Conservation (phyloP, 2,888 invertebrate species). For the Ypsolopha sequella region DNA sequence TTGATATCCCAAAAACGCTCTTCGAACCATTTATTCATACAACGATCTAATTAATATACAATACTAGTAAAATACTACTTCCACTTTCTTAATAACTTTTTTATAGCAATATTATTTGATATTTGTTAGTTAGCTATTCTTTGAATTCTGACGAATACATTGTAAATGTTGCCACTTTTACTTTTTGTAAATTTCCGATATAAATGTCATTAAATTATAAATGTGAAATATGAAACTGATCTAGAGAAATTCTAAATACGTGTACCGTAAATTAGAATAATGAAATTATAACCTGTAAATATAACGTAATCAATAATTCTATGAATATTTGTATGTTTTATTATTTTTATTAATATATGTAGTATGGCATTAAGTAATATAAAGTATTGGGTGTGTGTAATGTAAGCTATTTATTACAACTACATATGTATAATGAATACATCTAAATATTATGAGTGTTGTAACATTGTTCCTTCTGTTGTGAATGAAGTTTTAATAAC, state of each 20-base stretch:
- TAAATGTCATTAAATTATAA: background rate
- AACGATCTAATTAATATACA: too few relatives aligned
- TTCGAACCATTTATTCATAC: too few relatives aligned
- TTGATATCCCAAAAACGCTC: too few relatives aligned
- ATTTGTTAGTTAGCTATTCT: too few relatives aligned
- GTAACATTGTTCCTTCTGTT: slow-evolving; percentile 56
- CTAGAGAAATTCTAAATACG: slow-evolving; percentile 48
- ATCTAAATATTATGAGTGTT: slow-evolving; percentile 38
- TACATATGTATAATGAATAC: slow-evolving; percentile 27
- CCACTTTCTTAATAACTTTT: too few relatives aligned
- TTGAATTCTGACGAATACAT: too few relatives aligned
- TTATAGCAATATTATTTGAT: too few relatives aligned
- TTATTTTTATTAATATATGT: background rate
- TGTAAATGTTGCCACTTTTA: too few relatives aligned
- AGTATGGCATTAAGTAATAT: background rate
- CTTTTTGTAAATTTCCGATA: too few relatives aligned
- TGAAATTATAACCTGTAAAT: too few relatives aligned
- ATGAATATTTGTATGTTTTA: slow-evolving; percentile 4
- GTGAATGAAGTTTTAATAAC: slow-evolving; percentile 51
- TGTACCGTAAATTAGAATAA: slow-evolving; percentile 41
- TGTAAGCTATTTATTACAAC: slow-evolving; percentile 1
- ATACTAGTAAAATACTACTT: too few relatives aligned
- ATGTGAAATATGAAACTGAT: slow-evolving; percentile 5
- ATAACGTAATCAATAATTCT: slow-evolving; percentile 25
- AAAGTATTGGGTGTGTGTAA: slow-evolving; percentile 1